These are phyloP conservation scores for Rhagologus leucostigma DNA, from an alignment of 2,113 vertebrate genomes.

Conservation along the genomic window DNA sequence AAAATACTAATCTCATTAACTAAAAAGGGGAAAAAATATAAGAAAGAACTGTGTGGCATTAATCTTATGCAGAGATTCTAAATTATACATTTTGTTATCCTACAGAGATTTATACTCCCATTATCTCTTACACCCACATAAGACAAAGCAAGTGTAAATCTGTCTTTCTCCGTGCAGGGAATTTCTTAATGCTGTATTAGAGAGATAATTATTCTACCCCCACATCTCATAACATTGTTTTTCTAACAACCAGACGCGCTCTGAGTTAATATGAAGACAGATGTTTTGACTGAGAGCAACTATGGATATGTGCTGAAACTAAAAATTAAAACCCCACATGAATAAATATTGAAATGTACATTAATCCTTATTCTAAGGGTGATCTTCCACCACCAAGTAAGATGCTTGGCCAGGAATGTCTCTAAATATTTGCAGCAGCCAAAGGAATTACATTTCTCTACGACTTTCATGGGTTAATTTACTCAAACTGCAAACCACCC, in stretches of 20 bases:
- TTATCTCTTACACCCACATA: constrained; percentile 43
- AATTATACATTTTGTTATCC: constrained; percentile 65
- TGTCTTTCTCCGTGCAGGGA: not conserved
- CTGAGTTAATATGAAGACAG: constrained; percentile 54
- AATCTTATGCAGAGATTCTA: constrained; percentile 24
- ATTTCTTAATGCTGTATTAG: constrained; percentile 34
- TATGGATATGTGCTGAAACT: not conserved
- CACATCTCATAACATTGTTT: constrained; percentile 50
- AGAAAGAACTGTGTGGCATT: not conserved
- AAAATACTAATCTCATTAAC: not conserved
- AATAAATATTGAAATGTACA: not conserved
- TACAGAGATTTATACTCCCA: constrained; percentile 39
- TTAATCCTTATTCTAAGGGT: not conserved
- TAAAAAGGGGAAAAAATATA: not conserved
- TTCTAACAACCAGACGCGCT: constrained; percentile 53
- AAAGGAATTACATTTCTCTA: not conserved
- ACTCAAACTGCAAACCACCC: not conserved
- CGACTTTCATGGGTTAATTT: not conserved
- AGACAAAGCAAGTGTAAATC: constrained; percentile 35
- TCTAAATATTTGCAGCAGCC: not conserved
- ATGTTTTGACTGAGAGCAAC: constrained; percentile 43
- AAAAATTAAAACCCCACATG: not conserved
- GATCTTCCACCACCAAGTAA: not conserved
- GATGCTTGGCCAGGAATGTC: not conserved
- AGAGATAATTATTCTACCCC: constrained; percentile 30